phyloP scores from a whole-genome alignment of 2,113 vertebrate species.

The Glaucomys volans region DNA sequence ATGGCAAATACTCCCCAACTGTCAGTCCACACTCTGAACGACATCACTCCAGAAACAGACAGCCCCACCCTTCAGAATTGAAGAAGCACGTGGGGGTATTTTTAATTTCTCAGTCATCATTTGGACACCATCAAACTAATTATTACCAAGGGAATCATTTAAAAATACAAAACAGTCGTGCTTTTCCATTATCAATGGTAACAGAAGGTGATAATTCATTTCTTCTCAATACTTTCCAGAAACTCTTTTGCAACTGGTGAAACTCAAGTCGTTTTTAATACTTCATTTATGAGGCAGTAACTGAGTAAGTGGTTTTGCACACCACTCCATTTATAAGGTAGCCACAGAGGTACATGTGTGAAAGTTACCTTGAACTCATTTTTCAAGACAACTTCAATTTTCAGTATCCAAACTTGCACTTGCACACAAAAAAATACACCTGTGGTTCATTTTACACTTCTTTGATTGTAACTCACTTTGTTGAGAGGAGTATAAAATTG shows the following conservation, averaged over 20 bases:
- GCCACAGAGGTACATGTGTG: conserved; percentile 24
- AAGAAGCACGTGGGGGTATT: background rate
- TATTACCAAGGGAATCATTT: conserved; percentile 31
- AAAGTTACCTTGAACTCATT: conserved; percentile 43
- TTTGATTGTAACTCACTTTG: conserved; percentile 1
- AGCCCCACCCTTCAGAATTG: background rate
- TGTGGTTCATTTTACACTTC: background rate
- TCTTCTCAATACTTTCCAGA: conserved; percentile 69
- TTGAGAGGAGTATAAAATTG: conserved; percentile 8
- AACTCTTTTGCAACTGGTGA: conserved; percentile 66
- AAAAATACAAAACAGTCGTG: background rate
- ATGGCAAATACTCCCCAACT: background rate
- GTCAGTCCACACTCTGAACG: background rate
- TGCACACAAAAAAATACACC: background rate
- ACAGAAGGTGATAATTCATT: conserved; percentile 57
- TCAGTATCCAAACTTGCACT: background rate
- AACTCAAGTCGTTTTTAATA: conserved; percentile 62
- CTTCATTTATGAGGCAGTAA: conserved; percentile 70
- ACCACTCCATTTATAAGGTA: conserved; percentile 46
- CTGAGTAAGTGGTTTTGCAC: conserved; percentile 40
- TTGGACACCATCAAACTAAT: background rate
- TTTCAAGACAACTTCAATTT: conserved; percentile 41
- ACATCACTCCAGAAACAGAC: background rate
- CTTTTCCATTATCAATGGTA: background rate
- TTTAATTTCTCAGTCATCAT: conserved; percentile 1